A percentile compares a stretch with the other conserved stretches of the same genome.
These are phyloP conservation scores for Troides aeacus DNA, from an alignment of 2,888 invertebrate species.

Conservation along the genomic window DNA sequence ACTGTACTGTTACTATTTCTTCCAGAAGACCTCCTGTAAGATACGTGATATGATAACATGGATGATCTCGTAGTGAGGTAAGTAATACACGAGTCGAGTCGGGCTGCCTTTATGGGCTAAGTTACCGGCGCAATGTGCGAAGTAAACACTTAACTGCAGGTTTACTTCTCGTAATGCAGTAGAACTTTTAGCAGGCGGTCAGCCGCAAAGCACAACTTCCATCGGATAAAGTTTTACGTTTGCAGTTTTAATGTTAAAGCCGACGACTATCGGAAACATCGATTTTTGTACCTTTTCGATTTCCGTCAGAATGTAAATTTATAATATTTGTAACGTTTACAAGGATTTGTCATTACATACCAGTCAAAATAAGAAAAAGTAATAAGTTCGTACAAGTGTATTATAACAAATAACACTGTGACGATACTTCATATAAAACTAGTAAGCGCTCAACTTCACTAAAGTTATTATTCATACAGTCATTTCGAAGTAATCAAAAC, in stretches of 20 bases:
- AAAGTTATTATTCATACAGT: no score
- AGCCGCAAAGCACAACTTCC: constrained; percentile 56
- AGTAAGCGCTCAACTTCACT: no score
- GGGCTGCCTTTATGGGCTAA: constrained; percentile 39
- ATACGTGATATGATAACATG: constrained; percentile 27
- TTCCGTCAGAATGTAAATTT: neutral
- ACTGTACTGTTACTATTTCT: constrained; percentile 1
- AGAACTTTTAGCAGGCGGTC: constrained; percentile 62
- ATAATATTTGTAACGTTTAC: neutral
- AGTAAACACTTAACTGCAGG: constrained; percentile 77
- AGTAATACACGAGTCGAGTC: constrained; percentile 43
- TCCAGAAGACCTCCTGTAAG: constrained; percentile 14
- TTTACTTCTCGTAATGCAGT: constrained; percentile 64
- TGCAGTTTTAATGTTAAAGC: constrained; percentile 65
- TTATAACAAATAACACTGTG: no score
- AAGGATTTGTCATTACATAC: no score
- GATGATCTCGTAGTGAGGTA: constrained; percentile 29
- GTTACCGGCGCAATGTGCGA: constrained; percentile 50
- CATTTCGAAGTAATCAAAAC: no score
- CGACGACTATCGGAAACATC: constrained; percentile 35
- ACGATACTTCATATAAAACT: no score
- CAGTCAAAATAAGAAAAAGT: no score
- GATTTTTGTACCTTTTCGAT: neutral
- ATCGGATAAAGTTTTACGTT: constrained; percentile 57
- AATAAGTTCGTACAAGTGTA: no score